These are phyloP conservation scores for Holothuria scabra DNA, from an alignment of 53 echinoderm and acorn worm species.

Conservation along the genomic window DNA sequence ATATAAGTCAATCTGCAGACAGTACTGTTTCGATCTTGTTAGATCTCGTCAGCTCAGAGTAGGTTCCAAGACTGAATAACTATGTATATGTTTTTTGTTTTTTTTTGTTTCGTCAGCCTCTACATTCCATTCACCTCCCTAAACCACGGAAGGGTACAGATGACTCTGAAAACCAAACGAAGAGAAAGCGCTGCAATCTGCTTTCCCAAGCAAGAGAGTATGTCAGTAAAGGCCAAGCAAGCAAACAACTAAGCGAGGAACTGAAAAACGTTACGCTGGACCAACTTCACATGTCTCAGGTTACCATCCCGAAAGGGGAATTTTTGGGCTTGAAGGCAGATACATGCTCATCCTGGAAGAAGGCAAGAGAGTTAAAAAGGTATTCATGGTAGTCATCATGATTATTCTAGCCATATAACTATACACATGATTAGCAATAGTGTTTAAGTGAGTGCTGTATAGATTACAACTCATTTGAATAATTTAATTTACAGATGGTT, in stretches of 20 bases:
- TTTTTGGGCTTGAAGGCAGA: constrained; percentile 17
- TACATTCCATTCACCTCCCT: background rate
- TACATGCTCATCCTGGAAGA: constrained; percentile 18
- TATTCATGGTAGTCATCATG: background rate
- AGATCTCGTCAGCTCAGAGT: too few relatives aligned
- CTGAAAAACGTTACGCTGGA: background rate
- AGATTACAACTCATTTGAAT: too few relatives aligned
- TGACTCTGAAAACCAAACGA: background rate
- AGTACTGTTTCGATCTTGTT: too few relatives aligned
- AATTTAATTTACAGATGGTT: background rate
- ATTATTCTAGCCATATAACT: too few relatives aligned
- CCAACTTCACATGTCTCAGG: background rate
- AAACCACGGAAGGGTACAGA: constrained; percentile 6
- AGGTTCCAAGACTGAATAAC: too few relatives aligned
- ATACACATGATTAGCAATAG: too few relatives aligned
- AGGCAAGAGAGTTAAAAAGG: constrained; percentile 22
- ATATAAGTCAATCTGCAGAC: too few relatives aligned
- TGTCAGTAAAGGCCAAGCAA: background rate
- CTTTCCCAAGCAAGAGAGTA: background rate
- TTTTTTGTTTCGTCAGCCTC: background rate
- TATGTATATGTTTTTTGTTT: too few relatives aligned
- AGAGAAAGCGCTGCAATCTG: too few relatives aligned
- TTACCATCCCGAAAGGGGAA: constrained; percentile 3
- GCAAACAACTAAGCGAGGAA: background rate
- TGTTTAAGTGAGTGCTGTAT: too few relatives aligned